Percentiles rank a stretch among this genome's conserved stretches.
Evolutionary conservation across 2,888 invertebrate species (phyloP).

Genomic region (Netelia melanura): DNA sequence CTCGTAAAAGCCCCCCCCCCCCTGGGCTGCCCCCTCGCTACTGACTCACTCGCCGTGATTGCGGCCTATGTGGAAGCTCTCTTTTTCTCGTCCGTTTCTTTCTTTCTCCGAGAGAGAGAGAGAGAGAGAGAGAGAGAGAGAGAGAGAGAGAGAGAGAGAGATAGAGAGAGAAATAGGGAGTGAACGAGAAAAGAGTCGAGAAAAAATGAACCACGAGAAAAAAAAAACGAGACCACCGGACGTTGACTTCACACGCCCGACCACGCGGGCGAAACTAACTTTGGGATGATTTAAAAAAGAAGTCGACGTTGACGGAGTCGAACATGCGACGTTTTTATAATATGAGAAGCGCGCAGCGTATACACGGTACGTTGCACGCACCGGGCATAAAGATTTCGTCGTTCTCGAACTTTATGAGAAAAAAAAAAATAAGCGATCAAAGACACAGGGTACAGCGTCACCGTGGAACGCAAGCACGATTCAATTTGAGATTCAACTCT

Average conservation of each 20-base stretch:
- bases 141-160: not conserved
- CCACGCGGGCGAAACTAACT: constrained; percentile 39
- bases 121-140: constrained; percentile 8
- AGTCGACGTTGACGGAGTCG: constrained; percentile 25
- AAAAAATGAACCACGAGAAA: constrained; percentile 5
- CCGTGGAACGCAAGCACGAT: constrained; percentile 17
- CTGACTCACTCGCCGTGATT: constrained; percentile 49
- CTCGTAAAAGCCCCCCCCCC: constrained; percentile 36
- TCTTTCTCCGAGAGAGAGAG: not conserved
- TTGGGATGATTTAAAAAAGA: constrained; percentile 37
- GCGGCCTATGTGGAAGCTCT: constrained; percentile 10
- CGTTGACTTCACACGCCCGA: constrained; percentile 49
- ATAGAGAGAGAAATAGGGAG: not conserved
- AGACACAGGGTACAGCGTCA: not conserved
- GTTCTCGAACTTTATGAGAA: not conserved
- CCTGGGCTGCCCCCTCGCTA: not conserved
- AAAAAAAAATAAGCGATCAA: not conserved
- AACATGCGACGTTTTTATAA: constrained; percentile 21
- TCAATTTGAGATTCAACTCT: constrained; percentile 57
- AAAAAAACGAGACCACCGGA: constrained; percentile 41
- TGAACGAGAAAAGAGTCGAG: not conserved
- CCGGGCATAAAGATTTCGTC: constrained; percentile 23
- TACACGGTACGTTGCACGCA: constrained; percentile 5
- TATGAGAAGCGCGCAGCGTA: not conserved
- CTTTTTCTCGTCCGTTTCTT: not conserved